Evolutionary conservation across 2,797 vertebrate species (phyloP).

Genomic region (Ctenosaura bakeri): DNA sequence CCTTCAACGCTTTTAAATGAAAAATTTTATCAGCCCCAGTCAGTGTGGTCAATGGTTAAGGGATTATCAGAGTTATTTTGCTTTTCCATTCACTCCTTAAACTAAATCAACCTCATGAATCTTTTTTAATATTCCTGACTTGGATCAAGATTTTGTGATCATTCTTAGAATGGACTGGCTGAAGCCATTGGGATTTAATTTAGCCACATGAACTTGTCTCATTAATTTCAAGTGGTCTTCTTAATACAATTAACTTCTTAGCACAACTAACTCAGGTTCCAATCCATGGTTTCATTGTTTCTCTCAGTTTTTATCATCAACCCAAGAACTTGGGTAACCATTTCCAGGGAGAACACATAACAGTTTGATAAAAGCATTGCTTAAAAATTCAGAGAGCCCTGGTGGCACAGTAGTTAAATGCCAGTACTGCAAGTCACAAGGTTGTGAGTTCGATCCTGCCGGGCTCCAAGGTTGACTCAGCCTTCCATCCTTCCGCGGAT

Average conservation of each 20-base stretch:
- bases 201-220: not conserved
- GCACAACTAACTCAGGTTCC: not conserved
- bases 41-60: not conserved
- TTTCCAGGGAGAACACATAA: not conserved
- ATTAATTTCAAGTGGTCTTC: not conserved
- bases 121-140: not conserved
- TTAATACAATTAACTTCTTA: not conserved
- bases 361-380: not conserved
- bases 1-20: not conserved
- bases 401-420: no score
- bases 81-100: slow-evolving; percentile 1
- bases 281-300: not conserved
- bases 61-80: not conserved
- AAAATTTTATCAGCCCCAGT: not conserved
- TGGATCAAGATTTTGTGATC: not conserved
- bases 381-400: not conserved
- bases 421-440: no score
- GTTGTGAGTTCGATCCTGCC: no score
- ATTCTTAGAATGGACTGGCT: not conserved
- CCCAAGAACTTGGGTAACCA: not conserved
- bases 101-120: not conserved
- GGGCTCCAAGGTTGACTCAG: no score
- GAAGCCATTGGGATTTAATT: not conserved
- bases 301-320: not conserved
- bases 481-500: no score